These are phyloP conservation scores for Sinelater perroti DNA, from an alignment of 2,888 invertebrate genomes.

Conservation along the genomic window DNA sequence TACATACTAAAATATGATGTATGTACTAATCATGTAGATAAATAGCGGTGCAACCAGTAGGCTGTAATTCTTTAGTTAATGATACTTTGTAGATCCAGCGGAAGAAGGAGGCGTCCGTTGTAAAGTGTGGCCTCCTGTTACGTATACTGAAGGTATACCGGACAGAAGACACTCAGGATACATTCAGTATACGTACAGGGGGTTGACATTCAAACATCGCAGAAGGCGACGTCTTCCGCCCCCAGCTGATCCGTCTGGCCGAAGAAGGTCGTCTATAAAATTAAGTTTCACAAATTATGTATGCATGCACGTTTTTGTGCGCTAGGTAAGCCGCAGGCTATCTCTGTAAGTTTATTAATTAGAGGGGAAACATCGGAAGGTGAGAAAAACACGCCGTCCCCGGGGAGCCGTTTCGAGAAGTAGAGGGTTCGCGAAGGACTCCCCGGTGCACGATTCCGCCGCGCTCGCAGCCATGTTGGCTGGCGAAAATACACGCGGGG, in stretches of 20 bases:
- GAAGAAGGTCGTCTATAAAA: conserved; percentile 2
- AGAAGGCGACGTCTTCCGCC: not conserved
- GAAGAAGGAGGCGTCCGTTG: conserved; percentile 60
- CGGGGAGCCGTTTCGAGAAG: conserved; percentile 24
- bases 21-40: too few species aligned
- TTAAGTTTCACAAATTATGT: not conserved
- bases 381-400: conserved; percentile 37
- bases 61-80: too few species aligned
- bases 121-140: conserved; percentile 92
- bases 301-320: too few species aligned
- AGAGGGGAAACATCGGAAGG: conserved; percentile 7
- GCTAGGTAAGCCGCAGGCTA: too few species aligned
- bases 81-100: not conserved
- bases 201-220: conserved; percentile 68
- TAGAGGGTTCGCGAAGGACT: conserved; percentile 35
- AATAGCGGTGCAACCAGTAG: too few species aligned
- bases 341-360: too few species aligned
- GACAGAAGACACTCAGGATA: conserved; percentile 98
- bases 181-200: conserved; percentile 99
- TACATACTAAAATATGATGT: too few species aligned
- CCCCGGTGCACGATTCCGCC: conserved; percentile 34
- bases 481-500: conserved; percentile 45
- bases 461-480: conserved; percentile 40
- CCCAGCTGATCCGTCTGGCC: not conserved
- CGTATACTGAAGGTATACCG: conserved; percentile 99